These are phyloP conservation scores for Mesocentrotus franciscanus DNA, from an alignment of 53 echinoderm and acorn worm species.

Conservation along the genomic window DNA sequence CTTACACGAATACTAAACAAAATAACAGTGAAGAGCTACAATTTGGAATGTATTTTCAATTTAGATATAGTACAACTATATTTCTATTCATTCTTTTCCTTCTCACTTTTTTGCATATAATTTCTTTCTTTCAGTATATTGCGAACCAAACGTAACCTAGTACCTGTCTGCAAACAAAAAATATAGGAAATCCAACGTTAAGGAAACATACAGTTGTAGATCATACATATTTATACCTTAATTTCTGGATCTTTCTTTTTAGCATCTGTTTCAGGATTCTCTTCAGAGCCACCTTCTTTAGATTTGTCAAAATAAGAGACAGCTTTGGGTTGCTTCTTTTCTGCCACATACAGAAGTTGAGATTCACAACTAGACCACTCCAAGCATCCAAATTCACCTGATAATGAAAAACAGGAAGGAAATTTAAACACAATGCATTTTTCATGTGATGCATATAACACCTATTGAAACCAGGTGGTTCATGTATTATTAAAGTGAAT, in stretches of 20 bases:
- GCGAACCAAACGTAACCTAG: too few species aligned
- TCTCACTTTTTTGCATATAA: too few species aligned
- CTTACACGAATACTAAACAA: too few species aligned
- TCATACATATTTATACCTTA: conserved; percentile 22
- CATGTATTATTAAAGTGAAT: too few species aligned
- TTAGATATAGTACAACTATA: too few species aligned
- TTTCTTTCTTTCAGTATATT: too few species aligned
- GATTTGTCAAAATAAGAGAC: conserved; percentile 86
- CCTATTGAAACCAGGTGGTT: too few species aligned
- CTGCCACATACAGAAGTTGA: conserved; percentile 88
- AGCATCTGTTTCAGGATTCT: conserved; percentile 56
- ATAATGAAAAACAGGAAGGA: neutral
- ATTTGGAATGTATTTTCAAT: too few species aligned
- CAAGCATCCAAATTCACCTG: conserved; percentile 89
- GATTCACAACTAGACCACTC: conserved; percentile 83
- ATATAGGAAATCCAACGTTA: neutral
- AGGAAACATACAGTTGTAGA: neutral
- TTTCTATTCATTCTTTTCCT: too few species aligned
- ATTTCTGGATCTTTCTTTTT: conserved; percentile 36
- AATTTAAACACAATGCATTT: too few species aligned
- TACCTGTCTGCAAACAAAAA: neutral
- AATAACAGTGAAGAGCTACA: too few species aligned
- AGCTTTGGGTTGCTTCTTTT: conserved; percentile 89
- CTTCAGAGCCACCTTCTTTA: conserved; percentile 55
- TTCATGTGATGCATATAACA: too few species aligned